Evolutionary conservation across 2,888 invertebrate species (phyloP), one percentile per base, ranked within the genome.

Genomic region (Malacosoma neustria): DNA sequence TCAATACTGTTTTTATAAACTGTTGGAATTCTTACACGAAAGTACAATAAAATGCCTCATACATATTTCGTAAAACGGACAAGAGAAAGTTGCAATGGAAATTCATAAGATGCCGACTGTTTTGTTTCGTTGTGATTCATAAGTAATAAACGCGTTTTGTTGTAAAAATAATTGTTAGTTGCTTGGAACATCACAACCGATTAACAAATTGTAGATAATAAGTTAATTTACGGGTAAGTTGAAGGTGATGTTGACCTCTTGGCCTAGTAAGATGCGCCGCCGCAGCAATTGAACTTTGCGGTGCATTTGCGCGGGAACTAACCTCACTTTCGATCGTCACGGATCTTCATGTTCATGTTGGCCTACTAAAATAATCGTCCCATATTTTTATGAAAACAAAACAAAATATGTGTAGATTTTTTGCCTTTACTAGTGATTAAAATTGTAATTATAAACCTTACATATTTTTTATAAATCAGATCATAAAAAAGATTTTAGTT

Each of bases 311-410:
- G 67, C 61, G 61, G 67, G 69, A 72, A 58, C 47, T 53, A 57
- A 63, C 66, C 65, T 75, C 72, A 76, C 76, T 79, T 79, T 80
- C 74, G 57, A 59, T 68, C 49, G 52, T 70, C 50, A 58, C 75
- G 76, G 77, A 76, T 71, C 60, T 71, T 53, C 48, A 45, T 48
- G 46, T 44, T 37, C 40, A 45, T 41, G 34, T 34, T 46, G 65
- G 48, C 64, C 61, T 49, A 61, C 50, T 54, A n/a, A n/a, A n/a
- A n/a, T n/a, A n/a, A n/a, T n/a, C n/a, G n/a, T n/a, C n/a, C n/a
- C n/a, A n/a, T n/a, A n/a, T n/a, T n/a, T n/a, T n/a, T n/a, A n/a
- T n/a, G n/a, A n/a, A n/a, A n/a, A n/a, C n/a, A n/a, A n/a, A n/a
- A n/a, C n/a, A n/a, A n/a, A n/a, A n/a, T n/a, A n/a, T n/a, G n/a